A percentile compares a stretch with the other conserved stretches of the same genome.
Conservation (phyloP, 2,888 invertebrate genomes). For the Encarsia formosa region DNA sequence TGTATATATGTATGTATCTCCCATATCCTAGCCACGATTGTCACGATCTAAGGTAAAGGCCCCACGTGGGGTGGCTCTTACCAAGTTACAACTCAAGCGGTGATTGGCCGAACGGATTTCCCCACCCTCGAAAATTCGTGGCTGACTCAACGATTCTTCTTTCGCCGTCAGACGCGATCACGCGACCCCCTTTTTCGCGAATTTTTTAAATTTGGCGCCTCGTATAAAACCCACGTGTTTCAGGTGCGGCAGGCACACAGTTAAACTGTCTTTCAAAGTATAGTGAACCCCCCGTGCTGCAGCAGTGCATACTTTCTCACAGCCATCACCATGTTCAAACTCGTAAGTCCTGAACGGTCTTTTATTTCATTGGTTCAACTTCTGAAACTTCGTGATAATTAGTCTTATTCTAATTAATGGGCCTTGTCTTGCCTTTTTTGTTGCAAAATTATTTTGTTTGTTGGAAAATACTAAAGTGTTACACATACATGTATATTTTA, state of each 20-base stretch:
- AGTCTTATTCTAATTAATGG: not conserved
- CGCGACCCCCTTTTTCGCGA: constrained; percentile 16
- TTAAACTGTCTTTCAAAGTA: constrained; percentile 3
- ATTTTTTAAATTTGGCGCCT: constrained; percentile 40
- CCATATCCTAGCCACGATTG: too few relatives aligned
- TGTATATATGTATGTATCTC: too few relatives aligned
- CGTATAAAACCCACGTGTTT: constrained; percentile 43
- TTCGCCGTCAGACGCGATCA: constrained; percentile 38
- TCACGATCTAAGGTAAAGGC: too few relatives aligned
- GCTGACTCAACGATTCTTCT: constrained; percentile 43
- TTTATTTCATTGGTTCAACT: not conserved
- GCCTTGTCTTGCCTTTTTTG: not conserved
- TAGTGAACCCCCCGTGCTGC: not conserved
- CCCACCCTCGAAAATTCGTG: constrained; percentile 32
- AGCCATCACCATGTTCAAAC: constrained; percentile 47
- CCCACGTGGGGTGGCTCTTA: too few relatives aligned
- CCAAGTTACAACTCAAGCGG: too few relatives aligned
- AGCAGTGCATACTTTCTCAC: too few relatives aligned
- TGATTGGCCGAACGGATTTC: constrained; percentile 37
- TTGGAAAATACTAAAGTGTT: not conserved
- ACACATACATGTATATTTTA: not conserved
- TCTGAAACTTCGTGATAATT: too few relatives aligned
- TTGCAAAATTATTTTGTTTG: not conserved
- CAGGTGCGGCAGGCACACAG: constrained; percentile 11
- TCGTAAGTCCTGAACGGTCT: constrained; percentile 41